phyloP scores from a whole-genome alignment of 2,888 invertebrate species.

The Stegophylla sp. region DNA sequence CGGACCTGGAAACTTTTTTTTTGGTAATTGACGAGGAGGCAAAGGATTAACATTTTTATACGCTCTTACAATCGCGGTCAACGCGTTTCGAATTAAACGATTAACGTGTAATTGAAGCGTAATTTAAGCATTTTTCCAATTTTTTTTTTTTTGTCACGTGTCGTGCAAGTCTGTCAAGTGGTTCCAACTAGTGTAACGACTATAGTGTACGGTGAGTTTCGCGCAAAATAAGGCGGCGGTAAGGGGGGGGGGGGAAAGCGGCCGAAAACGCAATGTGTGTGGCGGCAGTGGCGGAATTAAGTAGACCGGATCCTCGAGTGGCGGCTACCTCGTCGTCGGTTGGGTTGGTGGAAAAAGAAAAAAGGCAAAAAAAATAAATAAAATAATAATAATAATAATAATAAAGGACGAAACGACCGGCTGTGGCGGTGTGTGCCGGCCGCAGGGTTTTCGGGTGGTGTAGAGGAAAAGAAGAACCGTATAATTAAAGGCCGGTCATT shows the following conservation, averaged over 20 bases:
- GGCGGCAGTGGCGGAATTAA: not conserved
- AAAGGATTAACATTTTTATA: not conserved
- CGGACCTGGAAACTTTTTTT: too few species aligned
- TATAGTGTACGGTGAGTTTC: not conserved
- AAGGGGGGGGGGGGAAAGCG: not conserved
- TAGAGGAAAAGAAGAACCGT: conserved; percentile 39
- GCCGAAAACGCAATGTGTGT: not conserved
- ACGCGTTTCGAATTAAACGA: not conserved
- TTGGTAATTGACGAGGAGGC: not conserved
- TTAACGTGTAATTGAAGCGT: conserved; percentile 12
- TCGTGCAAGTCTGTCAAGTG: too few species aligned
- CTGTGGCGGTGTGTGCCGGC: not conserved
- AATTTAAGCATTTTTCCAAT: conserved; percentile 8
- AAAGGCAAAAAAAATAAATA: not conserved
- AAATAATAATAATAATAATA: too few species aligned
- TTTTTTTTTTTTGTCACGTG: not conserved
- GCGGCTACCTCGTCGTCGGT: not conserved
- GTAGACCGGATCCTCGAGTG: conserved; percentile 5
- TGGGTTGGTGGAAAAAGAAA: not conserved
- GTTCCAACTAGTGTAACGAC: too few species aligned
- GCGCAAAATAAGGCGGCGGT: not conserved
- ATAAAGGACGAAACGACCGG: not conserved
- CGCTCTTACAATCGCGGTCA: not conserved
- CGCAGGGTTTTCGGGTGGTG: not conserved
- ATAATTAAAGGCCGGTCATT: conserved; percentile 48